A percentile compares a stretch with the other conserved stretches of the same genome.
Conservation (phyloP, 2,888 invertebrate genomes). For the Scelioninae gen. 2 region DNA sequence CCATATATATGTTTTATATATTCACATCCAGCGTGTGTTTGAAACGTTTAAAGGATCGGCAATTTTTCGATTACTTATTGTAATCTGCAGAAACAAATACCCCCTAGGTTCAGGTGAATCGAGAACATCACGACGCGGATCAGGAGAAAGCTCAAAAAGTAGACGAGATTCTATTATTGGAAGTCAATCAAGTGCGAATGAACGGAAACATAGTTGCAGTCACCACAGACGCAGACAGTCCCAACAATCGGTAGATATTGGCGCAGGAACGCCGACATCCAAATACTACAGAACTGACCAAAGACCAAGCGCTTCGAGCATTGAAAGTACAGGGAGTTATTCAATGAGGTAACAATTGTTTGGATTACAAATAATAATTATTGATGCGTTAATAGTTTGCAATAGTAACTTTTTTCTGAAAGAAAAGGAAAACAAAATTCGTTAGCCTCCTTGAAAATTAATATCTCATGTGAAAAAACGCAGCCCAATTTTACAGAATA, state of each 20-base stretch:
- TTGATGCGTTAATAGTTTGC: too few species aligned
- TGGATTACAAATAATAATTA: too few species aligned
- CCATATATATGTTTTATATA: too few species aligned
- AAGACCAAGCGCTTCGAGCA: slow-evolving; percentile 84
- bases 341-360: slow-evolving; percentile 69
- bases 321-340: slow-evolving; percentile 74
- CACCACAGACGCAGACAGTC: slow-evolving; percentile 74
- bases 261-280: slow-evolving; percentile 62
- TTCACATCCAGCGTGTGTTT: too few species aligned
- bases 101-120: slow-evolving; percentile 79
- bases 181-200: slow-evolving; percentile 67
- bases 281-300: slow-evolving; percentile 81
- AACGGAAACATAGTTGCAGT: slow-evolving; percentile 72
- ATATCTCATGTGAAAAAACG: too few species aligned
- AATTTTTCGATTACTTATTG: too few species aligned
- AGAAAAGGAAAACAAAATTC: too few species aligned
- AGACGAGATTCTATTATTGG: slow-evolving; percentile 80
- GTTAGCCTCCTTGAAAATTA: too few species aligned
- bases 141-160: slow-evolving; percentile 83
- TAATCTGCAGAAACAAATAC: neutral
- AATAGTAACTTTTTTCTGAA: too few species aligned
- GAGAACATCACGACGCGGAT: slow-evolving; percentile 79
- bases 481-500: too few species aligned
- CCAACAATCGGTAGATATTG: slow-evolving; percentile 71
- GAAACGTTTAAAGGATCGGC: too few species aligned